These are phyloP conservation scores for Nibea coibor DNA, from an alignment of 2,113 vertebrate genomes.

Conservation along the genomic window DNA sequence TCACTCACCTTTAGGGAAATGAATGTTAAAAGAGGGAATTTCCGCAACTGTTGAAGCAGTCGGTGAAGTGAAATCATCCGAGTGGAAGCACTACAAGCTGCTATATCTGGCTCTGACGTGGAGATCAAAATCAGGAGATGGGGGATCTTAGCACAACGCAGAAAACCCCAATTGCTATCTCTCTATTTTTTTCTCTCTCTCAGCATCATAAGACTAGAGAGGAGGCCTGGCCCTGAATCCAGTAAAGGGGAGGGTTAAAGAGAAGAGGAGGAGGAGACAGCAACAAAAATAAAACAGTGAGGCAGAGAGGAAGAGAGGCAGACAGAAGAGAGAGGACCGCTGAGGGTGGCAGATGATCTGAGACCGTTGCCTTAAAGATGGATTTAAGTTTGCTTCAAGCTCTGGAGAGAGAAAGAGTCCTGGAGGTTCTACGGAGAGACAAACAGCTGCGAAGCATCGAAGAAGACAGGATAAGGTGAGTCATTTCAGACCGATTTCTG, in stretches of 20 bases:
- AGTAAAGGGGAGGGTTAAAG: constrained; percentile 22
- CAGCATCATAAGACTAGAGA: constrained; percentile 40
- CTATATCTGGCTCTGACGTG: constrained; percentile 22
- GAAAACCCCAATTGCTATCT: constrained; percentile 2
- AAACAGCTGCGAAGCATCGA: constrained; percentile 85
- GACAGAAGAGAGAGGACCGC: constrained; percentile 30
- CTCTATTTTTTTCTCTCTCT: background rate
- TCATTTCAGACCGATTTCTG: background rate
- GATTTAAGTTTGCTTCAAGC: constrained; percentile 86
- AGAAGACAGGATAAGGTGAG: constrained; percentile 90
- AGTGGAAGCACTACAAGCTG: background rate
- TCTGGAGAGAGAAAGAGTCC: constrained; percentile 85
- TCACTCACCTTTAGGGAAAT: background rate
- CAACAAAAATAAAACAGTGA: constrained; percentile 7
- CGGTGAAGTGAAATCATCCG: background rate
- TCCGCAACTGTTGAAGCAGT: background rate
- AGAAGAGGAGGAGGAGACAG: constrained; percentile 25
- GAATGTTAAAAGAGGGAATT: constrained; percentile 11
- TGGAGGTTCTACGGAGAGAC: constrained; percentile 92
- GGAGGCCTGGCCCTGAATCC: constrained; percentile 22
- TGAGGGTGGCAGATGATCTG: constrained; percentile 4
- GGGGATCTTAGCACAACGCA: background rate
- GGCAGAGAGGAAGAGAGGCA: constrained; percentile 27
- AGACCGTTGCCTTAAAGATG: constrained; percentile 71
- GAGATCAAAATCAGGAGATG: background rate